Evolutionary conservation across 2,113 vertebrate genomes (phyloP).

Genomic region (Platysteira castanea): DNA sequence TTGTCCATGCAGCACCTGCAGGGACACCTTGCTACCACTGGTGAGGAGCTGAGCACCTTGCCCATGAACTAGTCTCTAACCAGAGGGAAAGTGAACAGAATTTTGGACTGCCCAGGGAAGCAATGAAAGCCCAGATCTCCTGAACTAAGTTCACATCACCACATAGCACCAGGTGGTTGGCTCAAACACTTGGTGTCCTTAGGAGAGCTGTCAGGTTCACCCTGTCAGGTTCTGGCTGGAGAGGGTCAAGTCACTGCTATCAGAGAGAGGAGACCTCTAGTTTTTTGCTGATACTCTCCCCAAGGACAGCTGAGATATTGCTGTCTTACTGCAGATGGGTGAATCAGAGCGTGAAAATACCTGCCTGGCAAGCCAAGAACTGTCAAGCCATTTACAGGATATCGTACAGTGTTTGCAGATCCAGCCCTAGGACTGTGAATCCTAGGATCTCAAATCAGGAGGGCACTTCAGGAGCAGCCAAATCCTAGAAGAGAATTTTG

Average conservation of each 20-base stretch:
- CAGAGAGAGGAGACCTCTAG: background rate
- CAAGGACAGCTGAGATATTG: background rate
- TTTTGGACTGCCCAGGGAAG: background rate
- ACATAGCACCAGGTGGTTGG: background rate
- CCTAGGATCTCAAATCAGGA: background rate
- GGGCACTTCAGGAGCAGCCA: background rate
- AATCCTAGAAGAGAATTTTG: background rate
- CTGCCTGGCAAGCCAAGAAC: background rate
- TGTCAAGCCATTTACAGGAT: background rate
- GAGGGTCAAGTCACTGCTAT: background rate
- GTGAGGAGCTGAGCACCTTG: background rate
- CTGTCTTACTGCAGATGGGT: background rate
- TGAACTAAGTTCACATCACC: background rate
- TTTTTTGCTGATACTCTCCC: background rate
- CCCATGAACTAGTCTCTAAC: background rate
- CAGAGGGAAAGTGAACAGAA: background rate
- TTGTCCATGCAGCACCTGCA: background rate
- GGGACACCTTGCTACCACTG: background rate
- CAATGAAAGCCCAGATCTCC: background rate
- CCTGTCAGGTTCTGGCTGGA: background rate
- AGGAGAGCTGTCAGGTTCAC: background rate
- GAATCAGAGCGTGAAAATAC: background rate
- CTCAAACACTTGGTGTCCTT: background rate
- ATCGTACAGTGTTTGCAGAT: background rate
- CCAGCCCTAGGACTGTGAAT: background rate